These are phyloP conservation scores for Sitta carolinensis DNA, from an alignment of 2,797 vertebrate species.

Conservation along the genomic window DNA sequence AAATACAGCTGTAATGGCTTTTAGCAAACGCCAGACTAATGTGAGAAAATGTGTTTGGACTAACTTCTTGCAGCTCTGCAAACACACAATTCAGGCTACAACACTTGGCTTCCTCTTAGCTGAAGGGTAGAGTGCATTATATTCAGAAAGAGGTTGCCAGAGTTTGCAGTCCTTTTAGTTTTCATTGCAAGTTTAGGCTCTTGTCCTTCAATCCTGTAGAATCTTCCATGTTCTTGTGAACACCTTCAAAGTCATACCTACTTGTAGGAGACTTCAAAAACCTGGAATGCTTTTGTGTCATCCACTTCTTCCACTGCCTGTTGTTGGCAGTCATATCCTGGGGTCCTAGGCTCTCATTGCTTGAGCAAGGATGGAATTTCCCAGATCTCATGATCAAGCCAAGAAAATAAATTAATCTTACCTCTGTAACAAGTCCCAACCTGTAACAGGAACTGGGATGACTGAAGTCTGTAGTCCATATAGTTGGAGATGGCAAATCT, in stretches of 20 bases:
- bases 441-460: neutral
- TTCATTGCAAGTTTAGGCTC: neutral
- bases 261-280: neutral
- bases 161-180: neutral
- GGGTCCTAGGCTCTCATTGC: neutral
- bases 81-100: neutral
- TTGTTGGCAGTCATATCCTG: neutral
- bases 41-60: slow-evolving; percentile 27
- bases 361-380: slow-evolving; percentile 17
- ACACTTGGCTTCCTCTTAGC: neutral
- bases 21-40: slow-evolving; percentile 52
- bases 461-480: neutral
- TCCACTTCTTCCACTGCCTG: neutral
- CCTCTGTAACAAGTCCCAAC: neutral
- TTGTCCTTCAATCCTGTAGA: neutral
- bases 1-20: slow-evolving; percentile 36
- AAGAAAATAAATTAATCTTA: neutral
- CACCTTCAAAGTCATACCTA: neutral
- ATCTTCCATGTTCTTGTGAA: neutral
- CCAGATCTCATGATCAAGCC: neutral
- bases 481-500: neutral
- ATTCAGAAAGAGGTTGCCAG: neutral
- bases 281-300: neutral
- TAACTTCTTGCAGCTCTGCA: neutral
- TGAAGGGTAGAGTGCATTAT: neutral